phyloP scores from a whole-genome alignment of 2,888 invertebrate species.

The Agrotis ipsilon region DNA sequence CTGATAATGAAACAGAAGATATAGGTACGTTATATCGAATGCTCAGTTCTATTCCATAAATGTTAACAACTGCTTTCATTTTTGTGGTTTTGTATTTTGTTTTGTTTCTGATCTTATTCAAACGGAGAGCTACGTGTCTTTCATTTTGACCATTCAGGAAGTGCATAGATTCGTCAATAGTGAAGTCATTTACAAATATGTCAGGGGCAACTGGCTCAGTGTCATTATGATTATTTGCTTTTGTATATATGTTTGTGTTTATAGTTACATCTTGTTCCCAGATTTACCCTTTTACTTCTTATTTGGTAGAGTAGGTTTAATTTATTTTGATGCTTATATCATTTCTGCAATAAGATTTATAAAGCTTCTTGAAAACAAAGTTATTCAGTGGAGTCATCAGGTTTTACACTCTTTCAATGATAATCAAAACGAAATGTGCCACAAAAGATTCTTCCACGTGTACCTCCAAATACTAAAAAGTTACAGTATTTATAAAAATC shows the following conservation, averaged over 20 bases:
- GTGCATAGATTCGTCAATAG: conserved; percentile 1
- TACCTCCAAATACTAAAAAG: conserved; percentile 8
- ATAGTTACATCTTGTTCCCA: not conserved
- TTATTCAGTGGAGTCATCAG: not conserved
- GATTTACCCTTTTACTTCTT: not conserved
- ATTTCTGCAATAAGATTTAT: conserved; percentile 5
- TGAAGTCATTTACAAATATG: not conserved
- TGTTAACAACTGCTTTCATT: not conserved
- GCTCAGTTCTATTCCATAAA: not conserved
- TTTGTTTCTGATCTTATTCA: not conserved
- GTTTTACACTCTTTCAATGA: conserved; percentile 2
- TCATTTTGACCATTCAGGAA: conserved; percentile 9
- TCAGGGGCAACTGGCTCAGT: conserved; percentile 2
- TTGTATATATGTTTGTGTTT: not conserved
- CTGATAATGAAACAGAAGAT: fast-evolving
- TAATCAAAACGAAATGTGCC: not conserved
- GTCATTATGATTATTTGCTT: not conserved
- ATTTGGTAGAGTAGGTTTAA: not conserved
- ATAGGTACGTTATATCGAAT: not conserved
- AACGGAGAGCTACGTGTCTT: not conserved
- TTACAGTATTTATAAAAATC: conserved; percentile 5
- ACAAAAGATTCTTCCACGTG: not conserved
- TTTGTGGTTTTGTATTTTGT: not conserved
- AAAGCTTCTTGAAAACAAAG: conserved; percentile 9
- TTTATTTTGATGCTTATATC: not conserved